Evolutionary conservation across 2,888 invertebrate genomes (phyloP).

Genomic region (Zhuqinia jingwanae): DNA sequence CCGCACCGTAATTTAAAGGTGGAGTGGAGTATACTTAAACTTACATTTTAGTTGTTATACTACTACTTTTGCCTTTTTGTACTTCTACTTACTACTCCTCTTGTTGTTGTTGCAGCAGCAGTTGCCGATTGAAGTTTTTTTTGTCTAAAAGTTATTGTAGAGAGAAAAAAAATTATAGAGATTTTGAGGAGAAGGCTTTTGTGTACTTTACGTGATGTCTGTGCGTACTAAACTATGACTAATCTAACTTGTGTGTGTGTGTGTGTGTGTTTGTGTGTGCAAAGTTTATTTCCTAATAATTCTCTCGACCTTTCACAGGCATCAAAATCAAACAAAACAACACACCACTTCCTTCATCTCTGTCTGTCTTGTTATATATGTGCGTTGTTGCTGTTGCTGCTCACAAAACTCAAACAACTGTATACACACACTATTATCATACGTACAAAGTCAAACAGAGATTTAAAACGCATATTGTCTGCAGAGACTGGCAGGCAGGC

Average conservation of each 20-base stretch:
- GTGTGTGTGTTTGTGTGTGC: neutral
- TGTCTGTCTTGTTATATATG: no score
- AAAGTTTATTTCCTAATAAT: conserved; percentile 42
- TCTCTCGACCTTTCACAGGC: no score
- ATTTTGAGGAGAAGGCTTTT: conserved; percentile 22
- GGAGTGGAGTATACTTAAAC: conserved; percentile 9
- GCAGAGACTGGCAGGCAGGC: neutral
- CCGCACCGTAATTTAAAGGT: conserved; percentile 59
- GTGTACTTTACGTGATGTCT: conserved; percentile 28
- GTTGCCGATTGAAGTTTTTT: conserved; percentile 30
- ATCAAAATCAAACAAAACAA: no score
- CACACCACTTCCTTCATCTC: no score
- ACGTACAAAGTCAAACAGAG: neutral
- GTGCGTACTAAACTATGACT: conserved; percentile 28
- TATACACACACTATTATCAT: neutral
- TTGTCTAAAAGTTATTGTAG: neutral
- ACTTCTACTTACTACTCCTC: neutral
- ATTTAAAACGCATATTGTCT: neutral
- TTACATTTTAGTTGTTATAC: neutral
- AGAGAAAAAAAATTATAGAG: neutral
- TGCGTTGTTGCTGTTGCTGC: no score
- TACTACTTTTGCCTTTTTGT: no score
- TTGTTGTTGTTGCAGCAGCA: neutral
- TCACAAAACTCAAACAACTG: neutral
- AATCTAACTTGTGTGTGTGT: neutral